Evolutionary conservation across 2,797 vertebrate genomes (phyloP), one percentile per base, ranked within the genome.

Genomic region (Calcarius lapponicus): DNA sequence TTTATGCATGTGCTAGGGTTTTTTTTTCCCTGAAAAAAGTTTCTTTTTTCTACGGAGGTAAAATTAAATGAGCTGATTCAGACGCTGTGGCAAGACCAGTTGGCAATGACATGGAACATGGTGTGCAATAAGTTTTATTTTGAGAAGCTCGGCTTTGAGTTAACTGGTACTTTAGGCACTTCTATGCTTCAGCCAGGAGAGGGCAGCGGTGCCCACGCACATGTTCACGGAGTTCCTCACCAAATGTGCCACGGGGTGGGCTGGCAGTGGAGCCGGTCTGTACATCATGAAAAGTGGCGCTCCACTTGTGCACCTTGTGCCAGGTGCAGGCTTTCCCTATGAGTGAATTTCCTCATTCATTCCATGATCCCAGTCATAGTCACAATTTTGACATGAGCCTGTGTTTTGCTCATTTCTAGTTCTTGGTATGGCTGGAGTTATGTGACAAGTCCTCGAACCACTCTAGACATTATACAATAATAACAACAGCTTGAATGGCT

Each of bases 191-290:
- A 42, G 1, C 86, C 95, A 70, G 79, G 9, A 94, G 96, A 96
- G 92, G 93, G 89, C 93, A 90, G 87, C 10, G 12, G 61, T 40
- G 60, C 26, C 67, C 86, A 29, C 18, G 11, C 40, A 5, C 51
- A 31, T 3, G 45, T 51, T 53, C 10, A 2, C 1, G 0, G 22
- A 9, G 1, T 34, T 60, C 29, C 28, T 71, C 15, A 0, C 16
- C 10, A 8, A 8, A 20, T 1, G 16, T 1, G 47, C 10, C 0
- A 0, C 3, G 16, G 29, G n/a, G 10, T 66, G 21, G 25, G 18
- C 45, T 28, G 7, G 5, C 40, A 3, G 25, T 3, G 29, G 15
- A 64, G 42, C 31, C 25, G 6, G 32, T 34, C 21, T 21, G 40
- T 17, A 3, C 3, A 0, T 8, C 19, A 18, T 10, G 51, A 32